Evolutionary conservation across 2,888 invertebrate genomes (phyloP).

Genomic region (Andrena praecox): DNA sequence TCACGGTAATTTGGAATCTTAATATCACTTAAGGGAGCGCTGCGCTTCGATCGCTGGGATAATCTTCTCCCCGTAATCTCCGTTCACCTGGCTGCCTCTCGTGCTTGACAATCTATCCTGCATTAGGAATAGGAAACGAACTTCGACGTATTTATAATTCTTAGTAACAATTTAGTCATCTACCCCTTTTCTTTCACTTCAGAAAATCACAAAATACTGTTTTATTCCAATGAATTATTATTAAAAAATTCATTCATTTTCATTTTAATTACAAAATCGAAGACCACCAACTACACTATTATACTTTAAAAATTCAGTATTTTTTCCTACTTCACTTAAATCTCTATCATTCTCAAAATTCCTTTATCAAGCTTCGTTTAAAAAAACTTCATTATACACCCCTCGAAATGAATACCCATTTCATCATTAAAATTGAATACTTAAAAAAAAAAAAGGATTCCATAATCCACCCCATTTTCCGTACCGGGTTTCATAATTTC

Average conservation of each 20-base stretch:
- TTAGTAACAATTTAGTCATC: neutral
- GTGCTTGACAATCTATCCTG: neutral
- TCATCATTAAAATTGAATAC: neutral
- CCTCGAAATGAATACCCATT: no score
- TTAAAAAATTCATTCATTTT: no score
- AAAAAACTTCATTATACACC: no score
- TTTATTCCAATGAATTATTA: neutral
- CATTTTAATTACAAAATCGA: no score
- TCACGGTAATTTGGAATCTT: slow-evolving; percentile 66
- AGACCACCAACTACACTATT: no score
- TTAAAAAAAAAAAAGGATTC: no score
- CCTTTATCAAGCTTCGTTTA: no score
- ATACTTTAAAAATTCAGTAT: no score
- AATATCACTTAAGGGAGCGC: slow-evolving; percentile 68
- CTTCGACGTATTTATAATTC: neutral
- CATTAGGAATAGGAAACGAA: neutral
- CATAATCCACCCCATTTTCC: no score
- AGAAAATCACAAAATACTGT: neutral
- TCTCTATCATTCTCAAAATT: no score
- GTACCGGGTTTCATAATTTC: slow-evolving; percentile 20
- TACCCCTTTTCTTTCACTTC: no score
- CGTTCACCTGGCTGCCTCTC: neutral
- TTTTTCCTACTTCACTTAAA: no score
- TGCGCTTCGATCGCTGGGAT: slow-evolving; percentile 36
- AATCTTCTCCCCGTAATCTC: slow-evolving; percentile 21